Evolutionary conservation across 2,797 vertebrate species (phyloP).

Genomic region (Labeo calbasu): DNA sequence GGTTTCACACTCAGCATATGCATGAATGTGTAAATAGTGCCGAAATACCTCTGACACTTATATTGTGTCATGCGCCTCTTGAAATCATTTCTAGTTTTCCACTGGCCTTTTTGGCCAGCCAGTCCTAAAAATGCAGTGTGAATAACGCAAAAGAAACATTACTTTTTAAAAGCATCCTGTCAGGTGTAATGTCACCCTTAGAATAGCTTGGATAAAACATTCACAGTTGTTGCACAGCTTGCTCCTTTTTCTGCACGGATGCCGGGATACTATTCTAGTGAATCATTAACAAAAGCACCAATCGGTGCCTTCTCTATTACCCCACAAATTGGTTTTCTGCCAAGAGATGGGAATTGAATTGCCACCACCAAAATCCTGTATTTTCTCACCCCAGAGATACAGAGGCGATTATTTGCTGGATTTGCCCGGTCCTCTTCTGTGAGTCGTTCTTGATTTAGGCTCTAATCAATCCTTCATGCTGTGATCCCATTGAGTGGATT

Average conservation of each 20-base stretch:
- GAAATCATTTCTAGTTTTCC: not conserved
- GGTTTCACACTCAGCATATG: slow-evolving; percentile 6
- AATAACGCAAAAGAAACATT: slow-evolving; percentile 3
- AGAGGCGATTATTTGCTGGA: slow-evolving; percentile 49
- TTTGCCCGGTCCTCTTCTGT: slow-evolving; percentile 27
- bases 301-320: slow-evolving; percentile 31
- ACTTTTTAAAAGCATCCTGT: not conserved
- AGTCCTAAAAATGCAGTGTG: not conserved
- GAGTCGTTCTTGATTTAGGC: slow-evolving; percentile 57
- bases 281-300: slow-evolving; percentile 14
- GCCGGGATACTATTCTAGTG: slow-evolving; percentile 17
- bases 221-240: slow-evolving; percentile 15
- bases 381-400: slow-evolving; percentile 30
- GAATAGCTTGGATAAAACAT: not conserved
- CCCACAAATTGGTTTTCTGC: slow-evolving; percentile 33
- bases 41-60: not conserved
- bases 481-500: slow-evolving; percentile 53
- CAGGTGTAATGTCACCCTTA: not conserved
- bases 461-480: slow-evolving; percentile 70
- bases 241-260: slow-evolving; percentile 9
- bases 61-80: not conserved
- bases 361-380: slow-evolving; percentile 22
- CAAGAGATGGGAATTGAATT: slow-evolving; percentile 29
- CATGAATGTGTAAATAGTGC: slow-evolving; percentile 25
- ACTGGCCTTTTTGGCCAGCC: not conserved